phyloP scores from a whole-genome alignment of 1,140 invertebrate species.

The Zaprionus camerounensis region DNA sequence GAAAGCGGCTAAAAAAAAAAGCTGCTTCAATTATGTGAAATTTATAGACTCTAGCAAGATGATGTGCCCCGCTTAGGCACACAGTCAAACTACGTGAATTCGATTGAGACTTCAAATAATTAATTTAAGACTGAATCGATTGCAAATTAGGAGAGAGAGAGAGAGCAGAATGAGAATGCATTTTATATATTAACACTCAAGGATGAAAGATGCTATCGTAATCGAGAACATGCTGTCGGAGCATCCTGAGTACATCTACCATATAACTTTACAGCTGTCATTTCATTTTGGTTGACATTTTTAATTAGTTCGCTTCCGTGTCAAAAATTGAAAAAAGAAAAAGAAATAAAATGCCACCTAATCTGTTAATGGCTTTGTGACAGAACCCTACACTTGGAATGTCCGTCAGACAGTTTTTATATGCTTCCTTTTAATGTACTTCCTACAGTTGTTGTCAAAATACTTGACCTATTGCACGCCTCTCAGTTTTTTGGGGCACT shows the following conservation, averaged over 20 bases:
- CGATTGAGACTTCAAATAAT: background rate
- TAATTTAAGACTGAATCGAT: background rate
- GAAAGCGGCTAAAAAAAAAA: constrained; percentile 32
- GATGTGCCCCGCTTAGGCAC: background rate
- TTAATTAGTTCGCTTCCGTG: constrained; percentile 63
- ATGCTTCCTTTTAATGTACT: background rate
- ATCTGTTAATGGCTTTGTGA: constrained; percentile 52
- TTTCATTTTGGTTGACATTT: constrained; percentile 48
- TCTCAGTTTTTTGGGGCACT: constrained; percentile 9
- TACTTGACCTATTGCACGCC: constrained; percentile 5
- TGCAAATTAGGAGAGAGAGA: background rate
- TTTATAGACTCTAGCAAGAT: constrained; percentile 38
- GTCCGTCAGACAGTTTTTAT: background rate
- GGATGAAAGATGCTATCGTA: background rate
- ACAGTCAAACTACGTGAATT: background rate
- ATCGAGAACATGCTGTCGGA: background rate
- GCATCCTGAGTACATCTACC: background rate
- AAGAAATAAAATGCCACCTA: constrained; percentile 43
- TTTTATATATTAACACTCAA: background rate
- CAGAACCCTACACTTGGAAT: constrained; percentile 25
- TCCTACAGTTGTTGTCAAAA: background rate
- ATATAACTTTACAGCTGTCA: constrained; percentile 41
- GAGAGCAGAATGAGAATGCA: background rate
- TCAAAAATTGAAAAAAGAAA: background rate
- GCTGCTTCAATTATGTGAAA: constrained; percentile 33